These are phyloP conservation scores for Haliclona indistincta DNA, from an alignment of 37 sponge, comb jelly and placozoan genomes.

Conservation along the genomic window DNA sequence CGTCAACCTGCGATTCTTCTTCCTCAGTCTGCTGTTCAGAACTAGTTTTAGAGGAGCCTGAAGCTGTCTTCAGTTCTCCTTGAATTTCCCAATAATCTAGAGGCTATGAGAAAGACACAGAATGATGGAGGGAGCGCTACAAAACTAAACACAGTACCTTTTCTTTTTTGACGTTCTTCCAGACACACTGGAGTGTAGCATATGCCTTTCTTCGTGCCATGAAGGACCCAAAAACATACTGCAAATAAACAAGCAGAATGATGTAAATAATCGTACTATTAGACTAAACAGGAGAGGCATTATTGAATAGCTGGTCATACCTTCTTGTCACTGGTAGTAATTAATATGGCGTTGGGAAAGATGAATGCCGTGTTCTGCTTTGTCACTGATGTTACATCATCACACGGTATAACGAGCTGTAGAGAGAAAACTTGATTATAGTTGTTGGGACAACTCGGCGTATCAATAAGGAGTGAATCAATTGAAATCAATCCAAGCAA, in stretches of 20 bases:
- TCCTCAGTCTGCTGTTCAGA: not conserved
- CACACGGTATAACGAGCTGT: conserved; percentile 35
- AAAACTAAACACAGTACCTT: conserved; percentile 51
- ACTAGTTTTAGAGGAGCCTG: not conserved
- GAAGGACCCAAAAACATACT: conserved; percentile 65
- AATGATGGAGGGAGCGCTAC: not conserved
- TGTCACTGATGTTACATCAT: conserved; percentile 39
- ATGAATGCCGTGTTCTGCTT: conserved; percentile 60
- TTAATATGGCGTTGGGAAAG: conserved; percentile 61
- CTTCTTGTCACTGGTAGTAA: conserved; percentile 46
- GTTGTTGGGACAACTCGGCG: too few species aligned
- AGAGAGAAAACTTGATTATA: not conserved
- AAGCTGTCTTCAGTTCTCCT: not conserved
- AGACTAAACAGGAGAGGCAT: not conserved
- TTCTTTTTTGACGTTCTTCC: conserved; percentile 35
- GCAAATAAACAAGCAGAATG: not conserved
- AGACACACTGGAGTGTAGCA: conserved; percentile 20
- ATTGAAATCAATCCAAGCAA: too few species aligned
- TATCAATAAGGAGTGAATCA: too few species aligned
- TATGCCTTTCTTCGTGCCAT: conserved; percentile 43
- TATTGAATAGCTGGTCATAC: conserved; percentile 32
- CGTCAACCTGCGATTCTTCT: too few species aligned
- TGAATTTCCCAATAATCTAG: not conserved
- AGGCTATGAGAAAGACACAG: too few species aligned
- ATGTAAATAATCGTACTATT: not conserved